Base-by-base conservation (phyloP, 2,888 invertebrate genomes). In the Trissonchulus latispiculum region DNA sequence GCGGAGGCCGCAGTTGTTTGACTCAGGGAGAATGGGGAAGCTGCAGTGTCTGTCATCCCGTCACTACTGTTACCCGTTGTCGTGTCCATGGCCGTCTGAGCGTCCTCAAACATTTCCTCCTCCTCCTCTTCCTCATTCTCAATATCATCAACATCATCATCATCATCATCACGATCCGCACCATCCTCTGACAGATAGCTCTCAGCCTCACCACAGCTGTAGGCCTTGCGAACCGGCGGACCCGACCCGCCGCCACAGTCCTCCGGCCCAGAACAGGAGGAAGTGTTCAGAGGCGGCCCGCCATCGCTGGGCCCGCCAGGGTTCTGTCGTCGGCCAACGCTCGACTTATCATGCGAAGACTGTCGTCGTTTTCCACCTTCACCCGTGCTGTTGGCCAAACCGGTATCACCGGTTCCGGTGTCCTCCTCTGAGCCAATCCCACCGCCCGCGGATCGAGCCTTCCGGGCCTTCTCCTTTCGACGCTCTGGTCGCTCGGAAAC, bases 181-280 rank as follows among this genome's bases (percentile, higher is more conserved):
- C n/a, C 66, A 8, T 64, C 66, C 23, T 68, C 69, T 33, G 69
- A 68, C 28, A 68, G 36, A 33, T 32, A 68, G 8, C n/a, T 36
- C 36, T 68, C 69, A 2, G 69, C 35, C 15, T 68, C 69, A n/a
- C 69, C 69, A 35, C 33, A 33, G 36, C 69, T 68, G 69, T 68
- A 31, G 2, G 69, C 69, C 36, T 68, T 68, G 8, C 36, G 69
- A 8, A 48, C 23, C 8, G 48, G 48, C 48, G 8, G 8, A 8
- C 48, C 48, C 23, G 8, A 23, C 23, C 48, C 48, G 8, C 48
- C 48, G 48, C 48, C 48, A n/a, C n/a, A n/a, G n/a, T n/a, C n/a
- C n/a, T n/a, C n/a, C n/a, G n/a, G n/a, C n/a, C n/a, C n/a, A n/a
- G n/a, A n/a, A n/a, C n/a, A n/a, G n/a, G n/a, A n/a, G 8, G 8